Base-by-base conservation (phyloP, 1,140 invertebrate genomes). In the Pseudoatta argentina region DNA sequence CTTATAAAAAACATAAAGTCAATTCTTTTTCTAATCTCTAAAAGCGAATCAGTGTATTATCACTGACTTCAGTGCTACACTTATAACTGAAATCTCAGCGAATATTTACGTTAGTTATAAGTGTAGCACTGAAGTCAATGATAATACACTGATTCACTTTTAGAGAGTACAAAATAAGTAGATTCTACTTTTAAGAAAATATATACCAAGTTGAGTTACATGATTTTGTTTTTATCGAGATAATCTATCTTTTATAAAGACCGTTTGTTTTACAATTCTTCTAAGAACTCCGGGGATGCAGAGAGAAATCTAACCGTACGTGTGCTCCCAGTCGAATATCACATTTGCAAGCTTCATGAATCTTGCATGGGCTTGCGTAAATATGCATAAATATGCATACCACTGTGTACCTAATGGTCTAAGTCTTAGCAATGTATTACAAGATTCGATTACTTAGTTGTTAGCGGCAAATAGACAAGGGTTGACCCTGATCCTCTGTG, bases 361-460 rank as follows among this genome's bases (percentile, higher is more conserved):
- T 85, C 18, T 78, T 83, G 79, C 48, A 85, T 78, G 73, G 18
- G 8, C n/a, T 55, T 55, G 16, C 73, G 59, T 85, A 78, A 75
- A 83, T 78, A 85, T 85, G 82, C 82, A 85, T 78, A 85, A 85
- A 85, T 67, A 78, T 67, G 73, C 59, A 66, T 85, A 77, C 34
- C 72, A 2, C 48, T 27, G 44, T 77, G 39, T 55, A 66, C 64
- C 12, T 77, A 78, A 85, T 78, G 30, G 48, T 78, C 82, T 53
- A 63, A 66, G 72, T 39, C 73, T 69, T 59, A 30, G 44, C 30
- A 83, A 72, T 77, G 86, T 87, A 86, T 79, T 77, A 86, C 77
- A 69, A 76, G 76, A 91, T 88, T 89, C 91, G 92, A 93, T 92
- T 92, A 92, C 89, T 89, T 75, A 90, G 86, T 91, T 92, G 92